Base-by-base conservation (phyloP, 2,797 vertebrate genomes). In the Rhincodon typus region DNA sequence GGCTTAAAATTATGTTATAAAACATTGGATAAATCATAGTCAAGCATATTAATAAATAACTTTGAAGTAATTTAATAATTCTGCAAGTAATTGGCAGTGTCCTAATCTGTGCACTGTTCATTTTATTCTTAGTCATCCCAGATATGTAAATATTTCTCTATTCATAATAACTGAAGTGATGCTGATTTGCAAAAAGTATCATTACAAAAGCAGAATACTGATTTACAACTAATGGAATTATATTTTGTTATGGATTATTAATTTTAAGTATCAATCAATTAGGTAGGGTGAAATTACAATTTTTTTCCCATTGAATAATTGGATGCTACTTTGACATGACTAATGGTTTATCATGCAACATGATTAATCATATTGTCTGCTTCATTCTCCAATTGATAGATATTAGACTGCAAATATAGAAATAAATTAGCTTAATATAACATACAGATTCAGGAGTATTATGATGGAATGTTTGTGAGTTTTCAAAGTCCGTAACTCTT, bases 221-320 rank as follows among this genome's bases (percentile, higher is more conserved):
- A 93, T 38, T 67, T 67, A 93, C 90, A 93, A 93, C 57, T 93
- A 93, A 93, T 38, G 15, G 67, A 23, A 93, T 19, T n/a, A 93
- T 25, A 93, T 93, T 67, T 93, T 67, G 23, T 62, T n/a, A 38
- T 67, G 62, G 62, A n/a, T 93, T 66, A 67, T 67, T 93, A 93
- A 67, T 93, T 93, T 17, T 38, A 67, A 67, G 10, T 62, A 93
- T n/a, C 34, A 67, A 67, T 93, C 62, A 66, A 5, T 87, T 87
- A 87, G n/a, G 5, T 53, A 15, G 17, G 67, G 19, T 21, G 38
- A 66, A 27, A 34, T 19, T 91, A 66, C 62, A 91, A 67, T 21
- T 38, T 90, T n/a, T 62, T 30, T 30, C 30, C n/a, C 57, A 91
- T n/a, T 93, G 8, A 66, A 67, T 93, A 93, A 93, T 93, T 67